Evolutionary conservation across 2,797 vertebrate species (phyloP).

Genomic region (Pteronotus mesoamericanus): DNA sequence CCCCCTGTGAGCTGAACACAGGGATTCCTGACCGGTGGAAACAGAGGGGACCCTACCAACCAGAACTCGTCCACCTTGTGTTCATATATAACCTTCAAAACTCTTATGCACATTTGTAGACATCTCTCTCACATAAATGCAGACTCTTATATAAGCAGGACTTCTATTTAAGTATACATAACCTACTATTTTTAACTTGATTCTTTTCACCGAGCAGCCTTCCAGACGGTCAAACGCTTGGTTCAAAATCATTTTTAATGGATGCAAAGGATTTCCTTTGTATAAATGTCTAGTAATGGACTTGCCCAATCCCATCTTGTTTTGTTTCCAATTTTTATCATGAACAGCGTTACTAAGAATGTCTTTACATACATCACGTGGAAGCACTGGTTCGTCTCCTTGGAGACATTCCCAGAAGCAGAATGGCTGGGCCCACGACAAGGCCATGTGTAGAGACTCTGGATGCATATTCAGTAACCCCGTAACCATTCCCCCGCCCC

Average conservation of each 20-base stretch:
- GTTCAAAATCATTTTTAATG: not conserved
- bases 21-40: not conserved
- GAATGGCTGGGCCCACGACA: not conserved
- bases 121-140: not conserved
- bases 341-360: not conserved
- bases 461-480: not conserved
- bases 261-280: not conserved
- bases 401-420: not conserved
- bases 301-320: not conserved
- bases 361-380: not conserved
- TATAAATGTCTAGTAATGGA: not conserved
- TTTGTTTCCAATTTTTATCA: not conserved
- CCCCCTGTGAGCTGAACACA: not conserved
- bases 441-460: not conserved
- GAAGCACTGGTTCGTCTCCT: not conserved
- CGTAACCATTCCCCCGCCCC: rapidly evolving
- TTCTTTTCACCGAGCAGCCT: not conserved
- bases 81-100: not conserved
- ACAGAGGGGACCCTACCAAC: not conserved
- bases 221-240: not conserved
- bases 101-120: not conserved
- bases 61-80: not conserved
- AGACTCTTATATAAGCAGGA: not conserved
- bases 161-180: not conserved
- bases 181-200: not conserved